Evolutionary conservation across 2,797 vertebrate genomes (phyloP), one percentile per base, ranked within the genome.

Genomic region (Xiphophorus birchmanni): DNA sequence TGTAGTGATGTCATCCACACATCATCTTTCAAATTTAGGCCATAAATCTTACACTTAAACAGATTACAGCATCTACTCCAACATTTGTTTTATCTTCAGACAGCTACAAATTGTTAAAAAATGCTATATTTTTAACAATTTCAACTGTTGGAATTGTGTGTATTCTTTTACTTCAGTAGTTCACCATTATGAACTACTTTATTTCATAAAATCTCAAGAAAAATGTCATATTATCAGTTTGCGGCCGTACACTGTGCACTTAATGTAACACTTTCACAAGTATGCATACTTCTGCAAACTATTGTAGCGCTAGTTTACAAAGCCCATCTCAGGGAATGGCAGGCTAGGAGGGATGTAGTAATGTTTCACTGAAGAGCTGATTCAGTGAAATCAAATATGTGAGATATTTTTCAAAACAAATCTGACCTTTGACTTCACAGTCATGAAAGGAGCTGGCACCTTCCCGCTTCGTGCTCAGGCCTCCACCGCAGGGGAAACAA

Each of bases 361-460:
- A 47, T 15, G 13, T 47, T 47, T 47, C 45, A 47, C 13, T 15
- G 45, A 67, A 67, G 21, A 2, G 2, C 10, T 58, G 26, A 29
- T 69, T 69, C 21, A 42, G 40, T 69, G 3, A 42, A 69, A 44
- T 71, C 2, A 2, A 69, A 69, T 69, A 26, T 40, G 21, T 67
- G 32, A 18, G 8, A 67, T 40, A 23, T 44, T 47, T 42, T 47
- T 18, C 26, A 9, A 6, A 45, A 44, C 2, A 72, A 45, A 47
- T 29, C 96, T 90, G 83, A 99, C 98, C 98, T 96, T 98, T 99
- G 89, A 99, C 97, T 88, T 99, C 98, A 35, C 98, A 99, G 92
- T 99, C 98, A 74, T 98, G 97, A 93, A 99, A 99, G 86, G 97
- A 97, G 90, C 96, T 93, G 80, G 98, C 96, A 17, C 97, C 98